Evolutionary conservation across 2,797 vertebrate genomes (phyloP).

Genomic region (Labeo calbasu): DNA sequence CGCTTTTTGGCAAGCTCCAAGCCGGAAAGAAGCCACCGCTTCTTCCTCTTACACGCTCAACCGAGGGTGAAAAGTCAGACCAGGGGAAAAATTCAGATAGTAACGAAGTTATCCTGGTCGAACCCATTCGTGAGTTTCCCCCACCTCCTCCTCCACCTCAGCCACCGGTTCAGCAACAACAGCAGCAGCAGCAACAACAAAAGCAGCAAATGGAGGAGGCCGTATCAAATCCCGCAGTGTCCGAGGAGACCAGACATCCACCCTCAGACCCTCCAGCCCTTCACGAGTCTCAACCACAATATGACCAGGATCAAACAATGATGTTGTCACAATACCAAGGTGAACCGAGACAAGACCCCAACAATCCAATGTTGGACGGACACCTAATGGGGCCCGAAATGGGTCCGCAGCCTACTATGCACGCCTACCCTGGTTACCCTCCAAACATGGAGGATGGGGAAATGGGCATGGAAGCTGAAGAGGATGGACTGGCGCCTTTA

Average conservation of each 20-base stretch:
- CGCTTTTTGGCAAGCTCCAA: constrained; percentile 94
- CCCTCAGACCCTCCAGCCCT: constrained; percentile 70
- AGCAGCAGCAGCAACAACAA: constrained; percentile 43
- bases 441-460: constrained; percentile 85
- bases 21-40: constrained; percentile 82
- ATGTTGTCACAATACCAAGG: constrained; percentile 76
- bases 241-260: constrained; percentile 69
- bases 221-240: constrained; percentile 56
- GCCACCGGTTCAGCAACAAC: constrained; percentile 64
- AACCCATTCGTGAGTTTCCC: constrained; percentile 83
- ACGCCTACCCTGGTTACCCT: constrained; percentile 85
- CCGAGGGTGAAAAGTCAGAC: constrained; percentile 80
- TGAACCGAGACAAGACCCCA: constrained; percentile 80
- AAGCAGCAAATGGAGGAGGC: constrained; percentile 70
- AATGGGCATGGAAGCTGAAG: constrained; percentile 76
- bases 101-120: constrained; percentile 78
- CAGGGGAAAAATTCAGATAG: constrained; percentile 73
- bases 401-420: constrained; percentile 77
- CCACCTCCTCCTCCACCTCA: constrained; percentile 80
- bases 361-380: constrained; percentile 83
- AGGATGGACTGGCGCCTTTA: constrained; percentile 89
- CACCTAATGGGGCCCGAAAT: constrained; percentile 80
- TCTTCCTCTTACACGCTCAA: constrained; percentile 78
- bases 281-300: constrained; percentile 70
- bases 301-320: constrained; percentile 77